Evolutionary conservation across 2,888 invertebrate species (phyloP), one percentile per base, ranked within the genome.

Genomic region (Dasysyrphus albostriatus): DNA sequence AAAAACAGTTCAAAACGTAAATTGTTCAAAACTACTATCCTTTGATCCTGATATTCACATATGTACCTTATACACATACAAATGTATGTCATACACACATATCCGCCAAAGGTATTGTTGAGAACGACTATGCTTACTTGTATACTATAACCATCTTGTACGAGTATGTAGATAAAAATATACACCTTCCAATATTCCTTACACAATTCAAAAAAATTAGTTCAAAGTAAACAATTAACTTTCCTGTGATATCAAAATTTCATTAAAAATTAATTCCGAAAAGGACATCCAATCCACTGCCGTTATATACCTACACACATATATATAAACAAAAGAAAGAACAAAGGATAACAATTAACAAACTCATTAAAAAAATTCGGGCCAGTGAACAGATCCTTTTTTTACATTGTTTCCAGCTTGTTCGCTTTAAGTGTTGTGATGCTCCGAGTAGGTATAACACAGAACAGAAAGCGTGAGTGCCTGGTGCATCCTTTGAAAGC

Each of bases 281-380:
- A 74, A 74, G 51, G 49, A 61, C 49, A 67, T 69, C 54, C 39
- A 51, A 67, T 69, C 54, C 39, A 51, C 29, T 69, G 24, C n/a
- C 24, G 19, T 24, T 39, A 29, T 54, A 19, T 1, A n/a, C n/a
- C 3, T 24, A n/a, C n/a, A n/a, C n/a, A n/a, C n/a, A n/a, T 24
- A 24, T 24, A 24, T 24, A 24, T 2, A 24, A 14, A 14, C 0
- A 5, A 37, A 37, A 56, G 39, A 19, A 69, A 47, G 32, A 34
- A 67, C 16, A 47, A 61, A 63, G 73, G 37, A 78, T 49, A 82
- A 69, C 77, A 85, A 85, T 78, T 77, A 81, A 47, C 76, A 56
- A 73, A 76, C 67, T 85, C 82, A 85, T 85, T 85, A 85, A 82
- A 85, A 82, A 74, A 61, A 85, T 59, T 51, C 77, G 69, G 82